These are phyloP conservation scores for Montipora foliosa DNA, from an alignment of 64 coral and sea anemone species.

Conservation along the genomic window DNA sequence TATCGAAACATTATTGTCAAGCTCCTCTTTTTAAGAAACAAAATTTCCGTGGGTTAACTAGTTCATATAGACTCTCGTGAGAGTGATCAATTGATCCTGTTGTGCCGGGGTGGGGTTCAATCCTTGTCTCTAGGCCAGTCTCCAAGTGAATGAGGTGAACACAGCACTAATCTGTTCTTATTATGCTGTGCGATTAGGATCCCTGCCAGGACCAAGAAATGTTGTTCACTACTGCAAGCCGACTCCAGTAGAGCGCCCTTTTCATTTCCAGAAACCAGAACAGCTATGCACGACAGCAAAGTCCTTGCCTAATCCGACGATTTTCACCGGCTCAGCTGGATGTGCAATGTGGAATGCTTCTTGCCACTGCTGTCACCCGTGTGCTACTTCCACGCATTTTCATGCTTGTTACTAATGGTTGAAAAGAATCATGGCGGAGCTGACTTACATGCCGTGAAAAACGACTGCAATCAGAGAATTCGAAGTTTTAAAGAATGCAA, in stretches of 20 bases:
- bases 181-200: not conserved
- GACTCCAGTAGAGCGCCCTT: not conserved
- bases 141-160: not conserved
- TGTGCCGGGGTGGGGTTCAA: too few species aligned
- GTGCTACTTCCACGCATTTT: slow-evolving; percentile 34
- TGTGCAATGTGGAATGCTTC: slow-evolving; percentile 12
- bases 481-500: too few species aligned
- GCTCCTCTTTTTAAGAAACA: too few species aligned
- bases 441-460: too few species aligned
- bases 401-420: slow-evolving; percentile 23
- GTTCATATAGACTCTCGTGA: too few species aligned
- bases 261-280: slow-evolving; percentile 32
- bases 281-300: not conserved
- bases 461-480: too few species aligned
- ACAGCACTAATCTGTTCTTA: not conserved
- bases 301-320: not conserved
- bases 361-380: slow-evolving; percentile 26
- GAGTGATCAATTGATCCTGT: too few species aligned
- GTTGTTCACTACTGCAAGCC: slow-evolving; percentile 20
- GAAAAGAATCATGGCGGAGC: not conserved
- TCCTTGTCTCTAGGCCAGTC: not conserved
- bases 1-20: too few species aligned
- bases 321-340: not conserved
- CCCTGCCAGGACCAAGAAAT: not conserved
- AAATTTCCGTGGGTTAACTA: too few species aligned